These are phyloP conservation scores for Acanthoscelides obtectus DNA, from an alignment of 2,888 invertebrate genomes.

Conservation along the genomic window DNA sequence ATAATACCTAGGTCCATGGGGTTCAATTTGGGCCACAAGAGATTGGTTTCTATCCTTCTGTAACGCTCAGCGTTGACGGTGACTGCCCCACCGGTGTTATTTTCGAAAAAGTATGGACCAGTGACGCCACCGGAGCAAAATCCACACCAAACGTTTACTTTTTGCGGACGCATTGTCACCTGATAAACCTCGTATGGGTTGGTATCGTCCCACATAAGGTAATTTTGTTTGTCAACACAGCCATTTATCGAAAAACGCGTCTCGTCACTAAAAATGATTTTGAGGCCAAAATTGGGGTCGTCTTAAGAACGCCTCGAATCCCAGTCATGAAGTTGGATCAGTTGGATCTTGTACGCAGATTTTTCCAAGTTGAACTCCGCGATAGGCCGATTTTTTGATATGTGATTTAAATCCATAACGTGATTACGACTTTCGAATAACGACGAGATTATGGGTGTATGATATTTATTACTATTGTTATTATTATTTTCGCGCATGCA, in stretches of 20 bases:
- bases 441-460: no score
- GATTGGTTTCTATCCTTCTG: no score
- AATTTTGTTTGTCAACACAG: conserved; percentile 3
- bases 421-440: no score
- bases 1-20: not conserved
- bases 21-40: not conserved
- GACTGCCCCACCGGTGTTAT: not conserved
- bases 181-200: conserved; percentile 4
- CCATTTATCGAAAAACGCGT: not conserved
- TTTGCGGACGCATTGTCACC: conserved; percentile 2
- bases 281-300: conserved; percentile 1
- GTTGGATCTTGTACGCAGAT: not conserved
- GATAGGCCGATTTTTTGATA: not conserved
- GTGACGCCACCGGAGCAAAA: no score
- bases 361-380: not conserved
- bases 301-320: conserved; percentile 1
- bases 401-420: no score
- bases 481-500: no score
- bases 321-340: not conserved
- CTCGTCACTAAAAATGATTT: conserved; percentile 1
- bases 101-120: no score
- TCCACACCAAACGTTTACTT: conserved; percentile 3
- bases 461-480: no score
- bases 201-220: not conserved
- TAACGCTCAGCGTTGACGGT: not conserved